Evolutionary conservation across 1,140 invertebrate species (phyloP).

Genomic region (Oryctes rhinoceros): DNA sequence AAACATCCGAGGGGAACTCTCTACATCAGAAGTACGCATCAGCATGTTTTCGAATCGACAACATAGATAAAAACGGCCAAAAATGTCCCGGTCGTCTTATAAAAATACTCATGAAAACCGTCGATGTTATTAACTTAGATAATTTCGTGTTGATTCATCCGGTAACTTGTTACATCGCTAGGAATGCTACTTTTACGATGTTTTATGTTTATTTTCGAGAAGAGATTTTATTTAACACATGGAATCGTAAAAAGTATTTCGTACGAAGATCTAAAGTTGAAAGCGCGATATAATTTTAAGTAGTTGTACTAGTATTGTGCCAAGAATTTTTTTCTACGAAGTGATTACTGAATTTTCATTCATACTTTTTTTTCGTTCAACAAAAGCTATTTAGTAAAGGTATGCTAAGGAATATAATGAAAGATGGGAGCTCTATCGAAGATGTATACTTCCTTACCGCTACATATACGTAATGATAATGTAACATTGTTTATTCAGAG

Average conservation of each 20-base stretch:
- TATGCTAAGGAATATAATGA: too few species aligned
- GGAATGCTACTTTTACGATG: conserved; percentile 19
- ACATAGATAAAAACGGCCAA: not conserved
- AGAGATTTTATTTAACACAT: conserved; percentile 24
- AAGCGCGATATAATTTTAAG: conserved; percentile 26
- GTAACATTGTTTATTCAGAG: too few species aligned
- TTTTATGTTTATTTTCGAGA: conserved; percentile 30
- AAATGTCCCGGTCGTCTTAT: not conserved
- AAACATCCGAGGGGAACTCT: not conserved
- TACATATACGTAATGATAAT: too few species aligned
- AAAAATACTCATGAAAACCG: conserved; percentile 3
- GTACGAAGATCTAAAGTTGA: conserved; percentile 6
- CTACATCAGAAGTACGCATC: conserved; percentile 9
- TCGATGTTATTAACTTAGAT: not conserved
- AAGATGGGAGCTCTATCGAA: too few species aligned
- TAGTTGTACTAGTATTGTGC: conserved; percentile 24
- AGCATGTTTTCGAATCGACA: not conserved
- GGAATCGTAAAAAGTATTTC: conserved; percentile 23
- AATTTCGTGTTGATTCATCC: conserved; percentile 21
- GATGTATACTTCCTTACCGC: too few species aligned
- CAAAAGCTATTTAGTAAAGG: not conserved
- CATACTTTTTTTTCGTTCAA: conserved; percentile 15
- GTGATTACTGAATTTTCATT: conserved; percentile 24
- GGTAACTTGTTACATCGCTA: conserved; percentile 23
- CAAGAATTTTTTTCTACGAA: conserved; percentile 18